Evolutionary conservation across 2,797 vertebrate genomes (phyloP).

Genomic region (Scarus forsteni): DNA sequence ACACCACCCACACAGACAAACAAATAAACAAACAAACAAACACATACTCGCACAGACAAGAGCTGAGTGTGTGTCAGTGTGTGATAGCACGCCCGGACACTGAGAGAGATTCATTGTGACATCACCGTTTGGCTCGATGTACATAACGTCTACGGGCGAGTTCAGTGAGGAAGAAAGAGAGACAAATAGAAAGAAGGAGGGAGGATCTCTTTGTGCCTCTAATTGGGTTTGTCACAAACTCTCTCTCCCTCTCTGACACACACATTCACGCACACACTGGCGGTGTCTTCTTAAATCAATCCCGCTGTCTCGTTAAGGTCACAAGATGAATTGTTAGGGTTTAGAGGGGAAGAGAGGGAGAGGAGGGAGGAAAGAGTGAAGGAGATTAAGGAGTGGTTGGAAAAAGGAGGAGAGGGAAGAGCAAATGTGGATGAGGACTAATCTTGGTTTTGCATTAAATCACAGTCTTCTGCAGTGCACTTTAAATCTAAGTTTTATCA

Average conservation of each 20-base stretch:
- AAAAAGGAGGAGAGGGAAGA: neutral
- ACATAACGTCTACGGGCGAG: conserved; percentile 49
- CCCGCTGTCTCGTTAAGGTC: conserved; percentile 56
- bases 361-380: conserved; percentile 20
- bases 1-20: conserved; percentile 56
- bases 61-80: conserved; percentile 23
- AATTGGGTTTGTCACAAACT: conserved; percentile 43
- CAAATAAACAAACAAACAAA: conserved; percentile 48
- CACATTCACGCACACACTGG: conserved; percentile 13
- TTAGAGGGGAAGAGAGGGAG: conserved; percentile 36
- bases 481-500: no score
- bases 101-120: conserved; percentile 63
- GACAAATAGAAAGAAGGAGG: conserved; percentile 14
- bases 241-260: conserved; percentile 2
- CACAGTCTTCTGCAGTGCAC: no score
- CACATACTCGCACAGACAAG: conserved; percentile 12
- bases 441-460: no score
- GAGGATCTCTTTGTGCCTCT: conserved; percentile 40
- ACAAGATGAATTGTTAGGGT: conserved; percentile 59
- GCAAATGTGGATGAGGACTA: neutral
- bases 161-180: conserved; percentile 18
- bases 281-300: conserved; percentile 52
- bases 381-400: conserved; percentile 27
- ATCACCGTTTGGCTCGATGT: conserved; percentile 67
- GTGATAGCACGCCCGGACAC: conserved; percentile 31